These are phyloP conservation scores for Pammene aurita DNA, from an alignment of 2,888 invertebrate species.

Conservation along the genomic window DNA sequence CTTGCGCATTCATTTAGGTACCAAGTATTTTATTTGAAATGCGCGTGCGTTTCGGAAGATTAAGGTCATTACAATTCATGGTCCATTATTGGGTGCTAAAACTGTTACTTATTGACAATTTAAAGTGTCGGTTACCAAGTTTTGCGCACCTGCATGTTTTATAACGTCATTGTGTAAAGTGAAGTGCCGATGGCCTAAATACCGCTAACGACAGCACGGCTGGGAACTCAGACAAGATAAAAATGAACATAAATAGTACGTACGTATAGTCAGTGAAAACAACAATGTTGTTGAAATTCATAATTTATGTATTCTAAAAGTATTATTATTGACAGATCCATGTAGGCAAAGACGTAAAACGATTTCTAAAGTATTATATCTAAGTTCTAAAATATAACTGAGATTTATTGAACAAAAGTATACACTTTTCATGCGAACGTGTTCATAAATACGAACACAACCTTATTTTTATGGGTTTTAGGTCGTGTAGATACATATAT, in stretches of 20 bases:
- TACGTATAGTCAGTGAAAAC: too few relatives aligned
- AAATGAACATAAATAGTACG: background rate
- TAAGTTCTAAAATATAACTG: too few relatives aligned
- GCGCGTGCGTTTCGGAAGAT: constrained; percentile 44
- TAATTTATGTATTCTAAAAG: too few relatives aligned
- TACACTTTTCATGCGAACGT: too few relatives aligned
- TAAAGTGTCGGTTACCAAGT: constrained; percentile 31
- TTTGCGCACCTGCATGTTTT: constrained; percentile 37
- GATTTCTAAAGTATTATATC: too few relatives aligned
- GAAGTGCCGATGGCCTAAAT: constrained; percentile 38
- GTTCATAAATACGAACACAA: too few relatives aligned
- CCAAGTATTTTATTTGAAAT: constrained; percentile 41
- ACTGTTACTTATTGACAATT: constrained; percentile 45
- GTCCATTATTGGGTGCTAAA: constrained; percentile 45
- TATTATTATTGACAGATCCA: too few relatives aligned
- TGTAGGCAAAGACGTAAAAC: too few relatives aligned
- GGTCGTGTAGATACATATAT: too few relatives aligned
- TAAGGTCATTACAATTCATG: constrained; percentile 45
- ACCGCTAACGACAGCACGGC: constrained; percentile 5
- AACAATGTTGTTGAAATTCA: too few relatives aligned
- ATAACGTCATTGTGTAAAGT: constrained; percentile 23
- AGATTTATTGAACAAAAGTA: too few relatives aligned
- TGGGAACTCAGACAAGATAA: constrained; percentile 6
- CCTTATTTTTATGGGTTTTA: too few relatives aligned
- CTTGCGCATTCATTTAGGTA: constrained; percentile 18